phyloP scores from a whole-genome alignment of 2,888 invertebrate species.

The Platycheirus rosarum region DNA sequence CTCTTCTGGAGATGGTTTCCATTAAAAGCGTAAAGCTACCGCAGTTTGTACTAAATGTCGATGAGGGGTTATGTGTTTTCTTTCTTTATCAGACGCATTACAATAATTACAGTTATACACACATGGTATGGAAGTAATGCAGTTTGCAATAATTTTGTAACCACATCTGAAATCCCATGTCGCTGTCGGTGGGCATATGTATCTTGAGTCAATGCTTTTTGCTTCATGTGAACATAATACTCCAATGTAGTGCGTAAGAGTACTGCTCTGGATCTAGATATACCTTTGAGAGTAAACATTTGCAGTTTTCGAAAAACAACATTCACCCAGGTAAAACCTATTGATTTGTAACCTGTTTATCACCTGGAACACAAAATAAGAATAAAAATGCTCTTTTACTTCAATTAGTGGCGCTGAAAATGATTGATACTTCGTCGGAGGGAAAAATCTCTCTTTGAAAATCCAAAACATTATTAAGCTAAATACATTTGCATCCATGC shows the following conservation, averaged over 20 bases:
- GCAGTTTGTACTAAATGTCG: slow-evolving; percentile 2
- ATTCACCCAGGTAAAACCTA: background rate
- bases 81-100: slow-evolving; percentile 65
- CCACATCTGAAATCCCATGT: slow-evolving; percentile 31
- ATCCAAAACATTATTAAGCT: no score
- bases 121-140: slow-evolving; percentile 33
- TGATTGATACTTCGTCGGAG: no score
- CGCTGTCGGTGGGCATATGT: slow-evolving; percentile 6
- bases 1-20: slow-evolving; percentile 68
- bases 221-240: slow-evolving; percentile 18
- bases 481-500: no score
- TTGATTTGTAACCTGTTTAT: no score
- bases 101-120: slow-evolving; percentile 59
- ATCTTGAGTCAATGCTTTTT: slow-evolving; percentile 28
- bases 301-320: background rate
- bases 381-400: no score
- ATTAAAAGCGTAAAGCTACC: slow-evolving; percentile 58
- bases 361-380: no score
- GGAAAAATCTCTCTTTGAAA: no score
- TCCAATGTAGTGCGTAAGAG: slow-evolving; percentile 21
- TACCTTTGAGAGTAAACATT: slow-evolving; percentile 11
- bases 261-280: background rate
- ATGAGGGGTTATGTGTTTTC: slow-evolving; percentile 8
- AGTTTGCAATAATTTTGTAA: slow-evolving; percentile 36
- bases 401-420: no score